Conservation (phyloP, 2,797 vertebrate genomes). For the Acanthurus lineatus region DNA sequence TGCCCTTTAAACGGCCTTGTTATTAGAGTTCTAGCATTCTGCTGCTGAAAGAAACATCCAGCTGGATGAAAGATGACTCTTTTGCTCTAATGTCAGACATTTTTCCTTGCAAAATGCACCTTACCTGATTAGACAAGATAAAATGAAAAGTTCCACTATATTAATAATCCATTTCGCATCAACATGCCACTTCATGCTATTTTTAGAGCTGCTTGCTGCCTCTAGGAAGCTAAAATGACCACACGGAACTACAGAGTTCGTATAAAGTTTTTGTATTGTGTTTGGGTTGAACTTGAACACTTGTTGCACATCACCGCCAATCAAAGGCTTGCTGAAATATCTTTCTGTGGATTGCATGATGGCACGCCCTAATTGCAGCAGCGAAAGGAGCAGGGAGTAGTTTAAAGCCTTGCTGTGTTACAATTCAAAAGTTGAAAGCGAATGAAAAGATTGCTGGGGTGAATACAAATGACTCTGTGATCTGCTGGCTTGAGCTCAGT, state of each 20-base stretch:
- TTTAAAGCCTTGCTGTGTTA: conserved; percentile 7
- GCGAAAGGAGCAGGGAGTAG: not conserved
- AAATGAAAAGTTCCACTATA: conserved; percentile 3
- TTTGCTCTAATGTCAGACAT: not conserved
- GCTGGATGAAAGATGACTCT: conserved; percentile 16
- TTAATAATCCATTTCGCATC: conserved; percentile 34
- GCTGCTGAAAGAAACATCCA: conserved; percentile 18
- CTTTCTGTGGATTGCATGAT: conserved; percentile 17
- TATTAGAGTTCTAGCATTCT: not conserved
- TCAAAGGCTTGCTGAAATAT: conserved; percentile 25
- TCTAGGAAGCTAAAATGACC: not conserved
- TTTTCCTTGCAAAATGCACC: conserved; percentile 2
- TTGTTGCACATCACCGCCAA: conserved; percentile 11
- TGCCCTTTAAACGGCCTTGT: not conserved
- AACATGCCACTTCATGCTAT: conserved; percentile 23
- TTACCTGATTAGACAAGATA: conserved; percentile 17
- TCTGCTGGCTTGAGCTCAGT: conserved; percentile 15
- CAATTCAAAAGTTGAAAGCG: conserved; percentile 24
- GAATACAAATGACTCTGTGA: conserved; percentile 35
- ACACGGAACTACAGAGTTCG: not conserved
- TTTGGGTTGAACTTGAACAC: conserved; percentile 30
- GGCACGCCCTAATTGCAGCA: not conserved
- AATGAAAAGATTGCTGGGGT: not conserved
- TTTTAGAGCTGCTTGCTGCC: conserved; percentile 19
- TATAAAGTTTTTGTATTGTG: conserved; percentile 18